phyloP scores from a whole-genome alignment of 2,888 invertebrate genomes.

The Linyphia triangularis region DNA sequence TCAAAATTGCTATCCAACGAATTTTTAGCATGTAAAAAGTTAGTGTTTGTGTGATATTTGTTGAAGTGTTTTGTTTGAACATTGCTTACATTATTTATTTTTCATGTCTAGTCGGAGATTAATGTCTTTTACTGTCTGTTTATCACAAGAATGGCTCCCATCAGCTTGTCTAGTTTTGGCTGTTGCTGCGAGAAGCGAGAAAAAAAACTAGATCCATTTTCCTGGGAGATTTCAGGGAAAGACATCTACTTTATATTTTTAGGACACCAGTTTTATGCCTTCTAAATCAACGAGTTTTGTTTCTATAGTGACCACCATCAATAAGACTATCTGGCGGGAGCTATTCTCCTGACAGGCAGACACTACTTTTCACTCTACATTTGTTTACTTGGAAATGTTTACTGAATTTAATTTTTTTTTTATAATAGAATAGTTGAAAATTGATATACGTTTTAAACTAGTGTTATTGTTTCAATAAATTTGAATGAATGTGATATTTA shows the following conservation, averaged over 20 bases:
- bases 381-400: neutral
- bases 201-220: too few relatives aligned
- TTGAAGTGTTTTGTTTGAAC: neutral
- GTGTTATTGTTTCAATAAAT: neutral
- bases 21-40: neutral
- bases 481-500: constrained; percentile 23
- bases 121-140: neutral
- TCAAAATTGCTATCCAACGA: neutral
- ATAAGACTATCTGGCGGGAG: too few relatives aligned
- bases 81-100: neutral
- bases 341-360: too few relatives aligned
- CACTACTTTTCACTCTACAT: neutral
- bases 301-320: too few relatives aligned
- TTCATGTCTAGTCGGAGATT: constrained; percentile 3
- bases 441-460: neutral
- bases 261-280: too few relatives aligned
- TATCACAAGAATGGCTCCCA: too few relatives aligned
- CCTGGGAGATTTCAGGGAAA: too few relatives aligned
- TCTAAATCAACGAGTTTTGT: too few relatives aligned
- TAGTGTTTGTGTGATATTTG: neutral
- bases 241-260: too few relatives aligned
- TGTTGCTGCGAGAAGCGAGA: too few relatives aligned
- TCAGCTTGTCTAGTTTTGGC: too few relatives aligned
- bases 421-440: neutral
- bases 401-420: neutral